Evolutionary conservation across 2,888 invertebrate species (phyloP).

Genomic region (Tachina fera): DNA sequence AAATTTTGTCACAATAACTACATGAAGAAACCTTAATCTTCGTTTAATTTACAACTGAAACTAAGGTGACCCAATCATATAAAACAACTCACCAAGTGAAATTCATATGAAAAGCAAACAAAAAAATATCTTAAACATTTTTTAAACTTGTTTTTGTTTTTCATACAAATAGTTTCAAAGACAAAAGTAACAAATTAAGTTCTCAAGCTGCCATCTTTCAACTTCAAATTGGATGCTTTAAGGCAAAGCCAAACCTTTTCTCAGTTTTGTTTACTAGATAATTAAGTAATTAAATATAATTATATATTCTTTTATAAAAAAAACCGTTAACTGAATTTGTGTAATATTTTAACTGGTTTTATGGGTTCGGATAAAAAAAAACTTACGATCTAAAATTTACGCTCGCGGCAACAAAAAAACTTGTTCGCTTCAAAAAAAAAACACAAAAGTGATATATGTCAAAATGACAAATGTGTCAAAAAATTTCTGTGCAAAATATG

Average conservation of each 20-base stretch:
- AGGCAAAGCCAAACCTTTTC: not conserved
- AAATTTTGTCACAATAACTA: too few relatives aligned
- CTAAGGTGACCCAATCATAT: too few relatives aligned
- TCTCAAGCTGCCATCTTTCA: not conserved
- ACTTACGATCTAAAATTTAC: constrained; percentile 10
- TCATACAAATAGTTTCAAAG: not conserved
- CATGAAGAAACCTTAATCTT: too few relatives aligned
- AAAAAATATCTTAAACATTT: too few relatives aligned
- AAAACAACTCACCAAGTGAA: too few relatives aligned
- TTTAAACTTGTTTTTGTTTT: too few relatives aligned
- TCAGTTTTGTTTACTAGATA: constrained; percentile 18
- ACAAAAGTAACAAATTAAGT: not conserved
- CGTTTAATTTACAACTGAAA: too few relatives aligned
- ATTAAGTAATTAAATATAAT: constrained; percentile 54
- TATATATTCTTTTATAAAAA: constrained; percentile 23
- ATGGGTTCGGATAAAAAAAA: constrained; percentile 14
- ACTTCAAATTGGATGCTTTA: not conserved
- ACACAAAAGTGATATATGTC: constrained; percentile 63
- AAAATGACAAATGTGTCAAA: constrained; percentile 65
- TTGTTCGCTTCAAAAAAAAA: constrained; percentile 35
- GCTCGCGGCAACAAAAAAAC: constrained; percentile 43
- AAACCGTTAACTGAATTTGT: constrained; percentile 29
- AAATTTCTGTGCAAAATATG: constrained; percentile 50
- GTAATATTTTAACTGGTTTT: constrained; percentile 46
- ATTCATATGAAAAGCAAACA: too few relatives aligned